Evolutionary conservation across 2,797 vertebrate species (phyloP).

Genomic region (Novumbra hubbsi): DNA sequence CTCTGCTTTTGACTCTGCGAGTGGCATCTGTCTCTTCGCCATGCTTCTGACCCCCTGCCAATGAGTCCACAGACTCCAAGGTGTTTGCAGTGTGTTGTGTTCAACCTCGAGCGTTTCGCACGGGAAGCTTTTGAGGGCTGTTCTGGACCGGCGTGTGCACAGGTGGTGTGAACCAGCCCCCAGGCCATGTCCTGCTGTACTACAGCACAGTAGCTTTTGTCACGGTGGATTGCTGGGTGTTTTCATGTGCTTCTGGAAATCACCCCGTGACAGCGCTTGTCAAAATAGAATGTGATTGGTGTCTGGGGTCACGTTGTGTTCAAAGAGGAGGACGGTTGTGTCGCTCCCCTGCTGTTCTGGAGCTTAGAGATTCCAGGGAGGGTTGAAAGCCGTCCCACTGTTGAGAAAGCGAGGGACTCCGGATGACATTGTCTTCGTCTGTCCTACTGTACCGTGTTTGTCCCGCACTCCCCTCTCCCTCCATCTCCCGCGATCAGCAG

Average conservation of each 20-base stretch:
- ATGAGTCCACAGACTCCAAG: not conserved
- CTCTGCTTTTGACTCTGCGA: conserved; percentile 34
- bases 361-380: conserved; percentile 41
- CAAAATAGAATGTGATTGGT: conserved; percentile 30
- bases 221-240: conserved; percentile 47
- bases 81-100: no score
- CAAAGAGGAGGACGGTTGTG: conserved; percentile 59
- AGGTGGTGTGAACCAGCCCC: not conserved
- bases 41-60: not conserved
- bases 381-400: conserved; percentile 66
- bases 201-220: conserved; percentile 24
- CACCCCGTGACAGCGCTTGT: conserved; percentile 49
- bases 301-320: conserved; percentile 53
- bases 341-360: conserved; percentile 62
- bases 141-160: not conserved
- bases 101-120: not conserved
- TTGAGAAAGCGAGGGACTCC: conserved; percentile 71
- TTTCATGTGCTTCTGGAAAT: conserved; percentile 47
- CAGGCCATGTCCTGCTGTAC: conserved; percentile 4
- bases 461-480: conserved; percentile 31
- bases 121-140: not conserved
- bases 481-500: conserved; percentile 39
- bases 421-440: conserved; percentile 63
- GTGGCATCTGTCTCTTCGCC: not conserved
- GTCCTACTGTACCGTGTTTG: conserved; percentile 48